These are phyloP conservation scores for Melanotaenia nigrans DNA, from an alignment of 2,797 vertebrate genomes.

Conservation along the genomic window DNA sequence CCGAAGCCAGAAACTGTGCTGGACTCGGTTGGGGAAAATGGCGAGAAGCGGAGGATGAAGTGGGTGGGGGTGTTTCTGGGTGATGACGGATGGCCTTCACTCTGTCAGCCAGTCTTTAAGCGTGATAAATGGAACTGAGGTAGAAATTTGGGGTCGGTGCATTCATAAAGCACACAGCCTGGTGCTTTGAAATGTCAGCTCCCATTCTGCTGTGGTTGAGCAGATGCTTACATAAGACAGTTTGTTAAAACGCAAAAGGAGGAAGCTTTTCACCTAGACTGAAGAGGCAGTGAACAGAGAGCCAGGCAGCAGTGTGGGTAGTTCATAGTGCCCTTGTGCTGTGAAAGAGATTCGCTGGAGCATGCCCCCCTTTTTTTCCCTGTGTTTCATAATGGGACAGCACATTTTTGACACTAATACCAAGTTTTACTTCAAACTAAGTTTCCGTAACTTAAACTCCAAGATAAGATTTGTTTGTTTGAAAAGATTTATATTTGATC, in stretches of 20 bases:
- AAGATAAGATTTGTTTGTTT: slow-evolving; percentile 43
- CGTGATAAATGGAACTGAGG: slow-evolving; percentile 80
- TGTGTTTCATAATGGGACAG: slow-evolving; percentile 61
- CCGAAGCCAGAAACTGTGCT: slow-evolving; percentile 43
- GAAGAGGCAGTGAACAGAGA: slow-evolving; percentile 48
- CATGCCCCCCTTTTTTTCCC: slow-evolving; percentile 40
- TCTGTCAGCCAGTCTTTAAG: slow-evolving; percentile 80
- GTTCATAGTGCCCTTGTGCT: slow-evolving; percentile 37
- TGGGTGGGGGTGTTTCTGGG: slow-evolving; percentile 42
- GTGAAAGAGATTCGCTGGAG: slow-evolving; percentile 60
- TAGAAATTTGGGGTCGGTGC: slow-evolving; percentile 62
- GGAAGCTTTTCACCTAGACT: slow-evolving; percentile 50
- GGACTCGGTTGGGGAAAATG: slow-evolving; percentile 36
- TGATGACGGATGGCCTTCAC: slow-evolving; percentile 81
- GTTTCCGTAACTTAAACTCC: slow-evolving; percentile 39
- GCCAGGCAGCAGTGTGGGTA: slow-evolving; percentile 37
- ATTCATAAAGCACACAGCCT: slow-evolving; percentile 60
- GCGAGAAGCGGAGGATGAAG: slow-evolving; percentile 35
- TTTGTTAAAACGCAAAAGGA: slow-evolving; percentile 73
- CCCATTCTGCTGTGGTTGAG: slow-evolving; percentile 75
- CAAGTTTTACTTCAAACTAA: slow-evolving; percentile 43
- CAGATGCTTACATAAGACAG: slow-evolving; percentile 80
- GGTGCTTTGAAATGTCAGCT: slow-evolving; percentile 81
- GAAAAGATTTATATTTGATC: slow-evolving; percentile 32
- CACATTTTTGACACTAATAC: slow-evolving; percentile 37